These are phyloP conservation scores for Cichlasoma orientale DNA, from an alignment of 2,797 vertebrate genomes.

Conservation along the genomic window DNA sequence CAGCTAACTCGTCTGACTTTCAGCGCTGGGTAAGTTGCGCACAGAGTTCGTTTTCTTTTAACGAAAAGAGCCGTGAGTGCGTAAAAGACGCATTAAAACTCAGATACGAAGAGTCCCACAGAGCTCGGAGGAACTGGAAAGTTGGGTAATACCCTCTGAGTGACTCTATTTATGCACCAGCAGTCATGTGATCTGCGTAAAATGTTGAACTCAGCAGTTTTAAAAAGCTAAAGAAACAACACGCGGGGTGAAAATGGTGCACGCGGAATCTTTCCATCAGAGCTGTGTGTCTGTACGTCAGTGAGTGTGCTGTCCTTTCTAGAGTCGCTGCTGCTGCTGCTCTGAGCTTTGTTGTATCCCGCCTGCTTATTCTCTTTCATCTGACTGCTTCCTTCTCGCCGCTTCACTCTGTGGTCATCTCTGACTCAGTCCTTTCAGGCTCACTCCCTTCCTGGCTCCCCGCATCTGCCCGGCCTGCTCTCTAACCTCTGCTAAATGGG, in stretches of 20 bases:
- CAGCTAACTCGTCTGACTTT: not conserved
- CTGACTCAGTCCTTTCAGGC: conserved; percentile 52
- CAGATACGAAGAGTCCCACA: not conserved
- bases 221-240: not conserved
- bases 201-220: not conserved
- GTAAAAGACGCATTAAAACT: not conserved
- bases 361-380: conserved; percentile 35
- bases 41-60: not conserved
- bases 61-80: no score
- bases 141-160: not conserved
- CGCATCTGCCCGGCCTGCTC: conserved; percentile 40
- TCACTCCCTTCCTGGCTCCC: conserved; percentile 50
- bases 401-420: conserved; percentile 39
- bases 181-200: not conserved
- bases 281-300: not conserved
- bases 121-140: not conserved
- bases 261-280: not conserved
- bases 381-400: conserved; percentile 26
- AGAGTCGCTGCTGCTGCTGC: not conserved
- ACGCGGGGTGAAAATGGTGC: not conserved
- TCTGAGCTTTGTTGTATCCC: conserved; percentile 23
- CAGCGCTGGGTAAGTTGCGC: not conserved
- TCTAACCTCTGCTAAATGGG: conserved; percentile 69
- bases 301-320: not conserved
- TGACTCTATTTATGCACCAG: not conserved